Evolutionary conservation across 2,888 invertebrate species (phyloP), one percentile per base, ranked within the genome.

Genomic region (Pyrrhia umbra): DNA sequence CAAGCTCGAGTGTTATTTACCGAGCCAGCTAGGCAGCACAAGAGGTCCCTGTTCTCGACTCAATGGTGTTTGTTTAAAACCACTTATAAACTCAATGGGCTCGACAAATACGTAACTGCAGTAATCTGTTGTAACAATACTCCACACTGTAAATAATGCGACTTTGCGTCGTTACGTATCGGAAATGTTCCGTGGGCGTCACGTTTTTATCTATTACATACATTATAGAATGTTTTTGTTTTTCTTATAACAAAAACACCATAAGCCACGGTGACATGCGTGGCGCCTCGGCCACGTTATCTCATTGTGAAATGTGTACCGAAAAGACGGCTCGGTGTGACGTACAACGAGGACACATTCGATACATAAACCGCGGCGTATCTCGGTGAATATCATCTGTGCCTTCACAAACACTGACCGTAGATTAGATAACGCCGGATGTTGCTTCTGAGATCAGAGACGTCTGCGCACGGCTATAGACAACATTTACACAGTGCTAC

Each of bases 391-490:
- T 90, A 87, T 90, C 87, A 82, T 84, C 84, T 81, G 81, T 75
- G 81, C 82, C 87, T 89, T 80, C 81, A 83, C 88, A 92, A 92
- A 93, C 92, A 92, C 93, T 94, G 94, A 93, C 94, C 93, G 90
- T 79, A 93, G 94, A 94, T 94, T 90, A 94, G 94, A 94, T 94
- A 94, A 88, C 86, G 86, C 87, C 91, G 93, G 93, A 93, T 93
- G 93, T 88, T 85, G 87, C 88, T 87, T 79, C 88, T 86, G 85
- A 83, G 87, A 87, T 85, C 87, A 83, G 81, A 75, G 68, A 75
- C 80, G 81, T 78, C 82, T 75, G 75, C 80, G 78, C 72, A 77
- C 73, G 60, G 74, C 79, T 68, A 84, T 82, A 81, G 75, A 82
- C 79, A 81, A 82, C 77, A 79, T 82, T 81, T 81, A 82, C 84